Percentiles rank a stretch among this genome's conserved stretches.
phyloP scores from a whole-genome alignment of 2,113 vertebrate species.

The Pseudonaja textilis region DNA sequence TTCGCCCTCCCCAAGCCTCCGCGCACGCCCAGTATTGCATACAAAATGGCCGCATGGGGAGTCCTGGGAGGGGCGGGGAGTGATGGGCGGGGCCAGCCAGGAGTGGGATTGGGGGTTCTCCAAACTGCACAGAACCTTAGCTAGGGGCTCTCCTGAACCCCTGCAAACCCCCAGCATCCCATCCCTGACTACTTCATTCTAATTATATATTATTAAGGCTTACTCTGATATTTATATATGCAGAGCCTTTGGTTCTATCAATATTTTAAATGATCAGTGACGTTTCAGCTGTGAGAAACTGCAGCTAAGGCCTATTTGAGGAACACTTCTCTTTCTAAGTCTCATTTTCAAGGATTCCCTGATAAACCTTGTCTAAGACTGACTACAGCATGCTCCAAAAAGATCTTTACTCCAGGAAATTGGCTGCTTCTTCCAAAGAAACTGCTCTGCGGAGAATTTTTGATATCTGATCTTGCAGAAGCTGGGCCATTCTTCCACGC shows the following conservation, averaged over 20 bases:
- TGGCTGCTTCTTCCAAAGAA: conserved; percentile 52
- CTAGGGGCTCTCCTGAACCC: too few relatives aligned
- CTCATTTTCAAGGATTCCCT: conserved; percentile 52
- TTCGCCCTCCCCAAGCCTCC: too few relatives aligned
- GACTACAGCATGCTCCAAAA: conserved; percentile 60
- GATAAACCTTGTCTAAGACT: conserved; percentile 49
- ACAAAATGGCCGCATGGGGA: too few relatives aligned
- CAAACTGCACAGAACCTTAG: too few relatives aligned
- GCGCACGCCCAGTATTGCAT: too few relatives aligned
- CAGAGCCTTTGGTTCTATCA: conserved; percentile 27
- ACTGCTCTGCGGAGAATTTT: conserved; percentile 49
- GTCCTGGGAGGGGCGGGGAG: too few relatives aligned
- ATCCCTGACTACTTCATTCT: too few relatives aligned
- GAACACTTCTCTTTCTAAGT: conserved; percentile 54
- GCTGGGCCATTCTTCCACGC: neutral
- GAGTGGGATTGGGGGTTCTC: too few relatives aligned
- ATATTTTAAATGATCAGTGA: conserved; percentile 49
- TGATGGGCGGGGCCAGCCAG: too few relatives aligned
- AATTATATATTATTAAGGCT: too few relatives aligned
- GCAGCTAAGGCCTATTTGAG: conserved; percentile 44
- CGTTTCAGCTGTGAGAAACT: conserved; percentile 47
- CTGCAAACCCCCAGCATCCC: too few relatives aligned
- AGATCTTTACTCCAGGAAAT: conserved; percentile 49
- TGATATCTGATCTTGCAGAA: conserved; percentile 48
- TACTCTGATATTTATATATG: conserved; percentile 1